Base-by-base conservation (phyloP, 2,113 vertebrate genomes). In the Carassius gibelio region DNA sequence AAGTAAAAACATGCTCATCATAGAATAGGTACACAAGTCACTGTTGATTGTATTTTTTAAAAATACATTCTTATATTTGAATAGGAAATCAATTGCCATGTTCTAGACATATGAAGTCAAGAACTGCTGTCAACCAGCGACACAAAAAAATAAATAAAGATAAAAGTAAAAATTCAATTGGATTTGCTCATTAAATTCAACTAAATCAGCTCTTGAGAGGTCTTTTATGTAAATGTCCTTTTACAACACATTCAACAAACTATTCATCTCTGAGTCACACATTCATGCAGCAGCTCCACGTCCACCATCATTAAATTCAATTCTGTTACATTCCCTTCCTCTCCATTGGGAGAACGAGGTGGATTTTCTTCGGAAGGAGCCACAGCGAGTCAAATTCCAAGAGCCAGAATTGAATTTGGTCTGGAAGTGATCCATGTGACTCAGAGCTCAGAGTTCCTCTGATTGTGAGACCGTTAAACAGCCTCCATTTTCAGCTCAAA, bases 301-400 rank as follows among this genome's bases (percentile, higher is more conserved):
- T 78, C 80, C n/a, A 71, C 82, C 61, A 57, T 89, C 84, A 76
- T 76, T 84, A n/a, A 7, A 23, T 82, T 74, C 79, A 83, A 84
- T 88, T 74, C 64, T 48, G 34, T 75, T 72, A 19, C 38, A 75
- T 48, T 50, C 21, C 42, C 66, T 81, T 66, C 59, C 15, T 14
- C 61, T 45, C 52, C 45, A 55, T 62, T 62, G 61, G 30, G 9
- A 36, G 15, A 62, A 42, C 0, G 21, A 79, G 19, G 30, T 3
- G 0, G 59, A 68, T 78, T 50, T 72, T 64, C 11, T 36, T 21
- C 11, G 8, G 42, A 57, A 66, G 45, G 75, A 80, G 71, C 14
- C 68, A 21, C 34, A 81, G 77, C 34, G 52, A 84, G 75, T 86
- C 76, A 84, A 79, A 48, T 52, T 82, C 80, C 64, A 50, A 52